Evolutionary conservation across 2,113 vertebrate species (phyloP).

Genomic region (Falco punctatus): DNA sequence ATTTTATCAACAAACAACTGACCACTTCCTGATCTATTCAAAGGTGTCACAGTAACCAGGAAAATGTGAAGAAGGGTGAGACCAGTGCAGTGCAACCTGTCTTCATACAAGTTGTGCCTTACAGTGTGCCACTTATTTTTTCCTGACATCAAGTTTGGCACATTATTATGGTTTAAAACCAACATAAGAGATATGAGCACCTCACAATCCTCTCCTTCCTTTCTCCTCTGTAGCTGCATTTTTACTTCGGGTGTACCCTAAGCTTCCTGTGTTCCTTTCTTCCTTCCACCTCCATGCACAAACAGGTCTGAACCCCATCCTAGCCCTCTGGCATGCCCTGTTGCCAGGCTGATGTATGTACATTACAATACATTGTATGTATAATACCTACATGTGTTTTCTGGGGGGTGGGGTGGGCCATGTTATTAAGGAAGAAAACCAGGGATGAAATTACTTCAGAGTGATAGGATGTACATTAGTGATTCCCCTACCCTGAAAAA

Average conservation of each 20-base stretch:
- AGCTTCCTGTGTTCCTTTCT: neutral
- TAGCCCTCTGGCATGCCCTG: neutral
- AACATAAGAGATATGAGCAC: neutral
- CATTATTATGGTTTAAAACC: neutral
- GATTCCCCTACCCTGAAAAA: neutral
- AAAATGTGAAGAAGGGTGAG: neutral
- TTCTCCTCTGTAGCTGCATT: neutral
- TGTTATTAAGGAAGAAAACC: neutral
- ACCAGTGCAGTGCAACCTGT: neutral
- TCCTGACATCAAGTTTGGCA: neutral
- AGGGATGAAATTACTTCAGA: neutral
- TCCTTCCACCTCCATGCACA: neutral
- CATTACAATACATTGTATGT: neutral
- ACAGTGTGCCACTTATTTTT: neutral
- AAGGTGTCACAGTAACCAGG: neutral
- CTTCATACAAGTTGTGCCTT: neutral
- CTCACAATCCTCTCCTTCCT: neutral
- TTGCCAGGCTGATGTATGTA: neutral
- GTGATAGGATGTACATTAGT: accelerated
- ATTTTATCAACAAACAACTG: neutral
- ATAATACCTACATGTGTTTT: neutral
- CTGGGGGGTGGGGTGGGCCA: too few species aligned
- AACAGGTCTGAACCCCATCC: neutral
- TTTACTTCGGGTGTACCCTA: neutral
- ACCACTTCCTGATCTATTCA: neutral